Base-by-base conservation (phyloP, 2,797 vertebrate genomes). In the Parauchenoglanis ngamensis region DNA sequence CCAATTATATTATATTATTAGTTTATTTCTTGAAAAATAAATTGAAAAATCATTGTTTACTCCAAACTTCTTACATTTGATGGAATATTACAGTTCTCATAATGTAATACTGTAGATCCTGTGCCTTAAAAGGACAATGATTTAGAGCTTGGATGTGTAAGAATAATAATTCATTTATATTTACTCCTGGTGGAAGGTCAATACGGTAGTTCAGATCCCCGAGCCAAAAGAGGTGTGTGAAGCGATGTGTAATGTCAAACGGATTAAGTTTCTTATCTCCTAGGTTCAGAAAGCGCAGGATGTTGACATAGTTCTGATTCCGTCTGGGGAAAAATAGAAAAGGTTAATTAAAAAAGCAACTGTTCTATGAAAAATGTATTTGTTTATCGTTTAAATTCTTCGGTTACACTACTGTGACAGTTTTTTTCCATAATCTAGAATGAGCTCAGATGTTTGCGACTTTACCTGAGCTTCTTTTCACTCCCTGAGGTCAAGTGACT, bases 171-270 rank as follows among this genome's bases (percentile, higher is more conserved):
- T 12, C 0, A 73, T 67, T n/a, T 40, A 78, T n/a, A 35, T n/a
- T 95, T 90, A 98, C 98, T 89, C 89, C 92, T 0, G 97, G 93
- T 61, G 96, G 96, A 61, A 97, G 93, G 0, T 99, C 98, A 91
- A 99, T 93, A 0, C 98, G 96, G 90, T 99, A 99, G 94, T 99
- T 99, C 90, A 99, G 92, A 91, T 99, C 98, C 25, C 98, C 98
- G 0, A 99, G 94, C 98, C 98, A 99, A 96, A 99, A 98, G 76
- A 99, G 97, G 91, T 99, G 98, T 19, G 98, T 99, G 93, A 99
- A 99, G 56, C 96, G 97, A 91, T 98, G 96, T 4, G 97, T 97
- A 92, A 99, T 97, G 93, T 99, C 98, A 84, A 99, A 99, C 0
- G 97, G 97, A 89, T 96, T 98, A 49, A 98, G 92, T 88, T 99